These are phyloP conservation scores for Jacana jacana DNA, from an alignment of 2,113 vertebrate species.

Conservation along the genomic window DNA sequence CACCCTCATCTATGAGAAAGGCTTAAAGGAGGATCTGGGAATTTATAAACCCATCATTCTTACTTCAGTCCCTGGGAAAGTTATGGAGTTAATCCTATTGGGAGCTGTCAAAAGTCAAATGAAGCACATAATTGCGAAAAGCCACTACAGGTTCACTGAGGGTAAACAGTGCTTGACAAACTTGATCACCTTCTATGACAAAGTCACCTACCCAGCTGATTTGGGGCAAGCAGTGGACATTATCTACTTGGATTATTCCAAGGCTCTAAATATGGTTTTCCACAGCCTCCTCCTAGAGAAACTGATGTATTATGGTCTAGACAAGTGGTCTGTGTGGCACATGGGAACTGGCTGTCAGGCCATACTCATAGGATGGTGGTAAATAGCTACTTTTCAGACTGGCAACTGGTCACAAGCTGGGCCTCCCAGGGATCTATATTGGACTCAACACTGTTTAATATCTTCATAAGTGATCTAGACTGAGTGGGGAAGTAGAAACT, in stretches of 20 bases:
- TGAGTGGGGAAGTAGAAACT: neutral
- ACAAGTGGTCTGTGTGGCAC: neutral
- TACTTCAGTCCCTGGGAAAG: neutral
- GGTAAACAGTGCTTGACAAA: neutral
- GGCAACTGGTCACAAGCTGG: neutral
- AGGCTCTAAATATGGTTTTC: neutral
- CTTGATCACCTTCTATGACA: neutral
- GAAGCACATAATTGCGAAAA: neutral
- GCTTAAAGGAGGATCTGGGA: neutral
- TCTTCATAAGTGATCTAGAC: neutral
- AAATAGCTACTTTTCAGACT: neutral
- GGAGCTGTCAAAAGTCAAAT: neutral
- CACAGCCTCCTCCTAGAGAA: neutral
- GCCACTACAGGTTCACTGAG: neutral
- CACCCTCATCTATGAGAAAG: neutral
- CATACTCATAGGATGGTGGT: neutral
- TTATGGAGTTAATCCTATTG: neutral
- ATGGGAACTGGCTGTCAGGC: neutral
- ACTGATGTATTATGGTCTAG: neutral
- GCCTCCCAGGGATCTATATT: neutral
- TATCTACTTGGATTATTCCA: neutral
- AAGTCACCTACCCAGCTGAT: neutral
- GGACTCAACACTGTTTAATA: neutral
- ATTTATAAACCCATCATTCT: neutral
- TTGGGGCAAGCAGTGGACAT: neutral